phyloP scores from a whole-genome alignment of 2,113 vertebrate species.

The Nymphicus hollandicus region DNA sequence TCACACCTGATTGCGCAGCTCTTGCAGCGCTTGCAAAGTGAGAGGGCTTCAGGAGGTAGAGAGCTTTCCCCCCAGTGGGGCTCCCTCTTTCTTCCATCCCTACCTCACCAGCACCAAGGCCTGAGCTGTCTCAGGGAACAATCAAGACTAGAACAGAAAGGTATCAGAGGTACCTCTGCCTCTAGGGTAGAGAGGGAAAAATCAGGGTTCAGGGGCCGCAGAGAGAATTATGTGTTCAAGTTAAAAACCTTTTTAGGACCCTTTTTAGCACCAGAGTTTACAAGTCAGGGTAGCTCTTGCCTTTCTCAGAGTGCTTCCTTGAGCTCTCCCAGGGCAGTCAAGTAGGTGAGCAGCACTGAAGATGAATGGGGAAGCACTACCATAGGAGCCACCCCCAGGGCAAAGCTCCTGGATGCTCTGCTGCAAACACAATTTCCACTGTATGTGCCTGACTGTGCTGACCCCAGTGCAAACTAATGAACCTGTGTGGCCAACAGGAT shows the following conservation, averaged over 20 bases:
- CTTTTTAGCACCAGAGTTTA: not conserved
- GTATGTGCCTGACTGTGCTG: too few species aligned
- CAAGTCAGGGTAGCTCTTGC: not conserved
- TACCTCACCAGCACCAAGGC: not conserved
- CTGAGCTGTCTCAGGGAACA: not conserved
- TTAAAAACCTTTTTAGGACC: not conserved
- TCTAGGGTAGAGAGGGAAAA: not conserved
- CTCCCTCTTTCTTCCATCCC: not conserved
- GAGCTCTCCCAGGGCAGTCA: not conserved
- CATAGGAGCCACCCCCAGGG: rapidly evolving
- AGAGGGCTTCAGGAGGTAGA: not conserved
- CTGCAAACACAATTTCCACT: not conserved
- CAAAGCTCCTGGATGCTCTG: not conserved
- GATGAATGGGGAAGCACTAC: not conserved
- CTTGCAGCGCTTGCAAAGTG: too few species aligned
- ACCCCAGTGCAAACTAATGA: not conserved
- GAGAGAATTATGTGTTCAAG: not conserved
- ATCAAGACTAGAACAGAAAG: not conserved
- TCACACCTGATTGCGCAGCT: too few species aligned
- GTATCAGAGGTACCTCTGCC: not conserved
- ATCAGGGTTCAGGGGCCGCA: not conserved
- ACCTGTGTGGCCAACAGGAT: rapidly evolving
- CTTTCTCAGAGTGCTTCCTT: not conserved
- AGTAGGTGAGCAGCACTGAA: not conserved
- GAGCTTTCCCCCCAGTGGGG: too few species aligned